Base-by-base conservation (phyloP, 92 coral and sea anemone genomes). In the Palythoa grandiflora region DNA sequence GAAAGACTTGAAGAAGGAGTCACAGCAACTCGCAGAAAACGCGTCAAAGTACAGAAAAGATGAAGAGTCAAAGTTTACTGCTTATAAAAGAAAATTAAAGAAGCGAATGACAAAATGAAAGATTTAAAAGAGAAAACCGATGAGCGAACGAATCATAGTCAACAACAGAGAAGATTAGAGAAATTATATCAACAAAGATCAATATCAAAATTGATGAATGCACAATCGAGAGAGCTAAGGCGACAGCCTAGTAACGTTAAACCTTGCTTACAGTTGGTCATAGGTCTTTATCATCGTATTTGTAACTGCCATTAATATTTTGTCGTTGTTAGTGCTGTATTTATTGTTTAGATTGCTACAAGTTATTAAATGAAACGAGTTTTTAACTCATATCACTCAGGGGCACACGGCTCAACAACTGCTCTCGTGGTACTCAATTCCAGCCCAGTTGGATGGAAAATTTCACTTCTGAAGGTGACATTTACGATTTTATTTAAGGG, bases 341-440 rank as follows among this genome's bases (percentile, higher is more conserved):
- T 68, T 68, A 20, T 28, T 68, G 38, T 19, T 28, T 8, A 19
- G 20, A 68, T 19, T 20, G 72, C 72, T 68, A 68, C 72, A 5
- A 19, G 38, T 28, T 28, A 28, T 68, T 68, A 68, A 65, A 14
- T 20, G 8, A 68, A 68, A 20, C 72, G 72, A 36, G n/a, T 68
- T 14, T 68, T 19, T 1, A 19, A 68, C 72, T 68, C 72, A 68
- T 68, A 68, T 38, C 51, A 36, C 76, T 73, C 48, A 73, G 77
- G 77, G 77, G 77, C 53, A 39, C 77, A 73, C 77, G 9, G 53
- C 39, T 38, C 77, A 73, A 54, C 77, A 73, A 73, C 77, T 73
- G 52, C 3, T 73, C 19, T 73, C 77, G 21, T 15, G 52, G 54
- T 73, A 73, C 52, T 73, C 77, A 10, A 73, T 15, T 44, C 77